These are phyloP conservation scores for Platalea minor DNA, from an alignment of 2,797 vertebrate genomes.

Conservation along the genomic window DNA sequence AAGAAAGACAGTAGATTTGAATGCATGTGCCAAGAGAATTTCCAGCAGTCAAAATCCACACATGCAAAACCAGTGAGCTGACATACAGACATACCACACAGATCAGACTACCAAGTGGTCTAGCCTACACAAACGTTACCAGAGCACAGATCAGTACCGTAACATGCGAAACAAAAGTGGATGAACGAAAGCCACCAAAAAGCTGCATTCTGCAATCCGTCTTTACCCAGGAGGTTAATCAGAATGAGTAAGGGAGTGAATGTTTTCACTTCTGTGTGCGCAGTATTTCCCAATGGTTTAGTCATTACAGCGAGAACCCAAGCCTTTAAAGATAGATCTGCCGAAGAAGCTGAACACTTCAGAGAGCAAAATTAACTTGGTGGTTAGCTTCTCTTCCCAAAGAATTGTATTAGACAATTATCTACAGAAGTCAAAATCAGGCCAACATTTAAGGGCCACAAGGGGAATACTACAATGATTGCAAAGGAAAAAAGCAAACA, in stretches of 20 bases:
- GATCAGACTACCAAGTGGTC: not conserved
- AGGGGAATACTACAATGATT: slow-evolving; percentile 1
- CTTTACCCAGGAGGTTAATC: not conserved
- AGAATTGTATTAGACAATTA: slow-evolving; percentile 20
- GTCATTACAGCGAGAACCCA: not conserved
- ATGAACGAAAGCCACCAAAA: not conserved
- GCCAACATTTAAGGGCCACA: slow-evolving; percentile 6
- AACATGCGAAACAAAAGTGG: not conserved
- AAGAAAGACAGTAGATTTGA: not conserved
- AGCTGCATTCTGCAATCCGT: not conserved
- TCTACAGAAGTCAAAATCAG: slow-evolving; percentile 39
- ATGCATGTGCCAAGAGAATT: not conserved
- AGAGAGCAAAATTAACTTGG: slow-evolving; percentile 4
- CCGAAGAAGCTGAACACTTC: not conserved
- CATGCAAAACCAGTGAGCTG: not conserved
- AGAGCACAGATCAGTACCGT: not conserved
- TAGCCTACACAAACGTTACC: not conserved
- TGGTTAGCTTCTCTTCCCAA: not conserved
- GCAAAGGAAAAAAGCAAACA: slow-evolving; percentile 4
- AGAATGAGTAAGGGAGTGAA: not conserved
- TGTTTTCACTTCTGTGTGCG: not conserved
- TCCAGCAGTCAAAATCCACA: not conserved
- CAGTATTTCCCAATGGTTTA: not conserved
- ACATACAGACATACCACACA: not conserved
- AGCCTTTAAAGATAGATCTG: not conserved